Evolutionary conservation across 2,797 vertebrate genomes (phyloP), one percentile per base, ranked within the genome.

Genomic region (Aulostomus chinensis): DNA sequence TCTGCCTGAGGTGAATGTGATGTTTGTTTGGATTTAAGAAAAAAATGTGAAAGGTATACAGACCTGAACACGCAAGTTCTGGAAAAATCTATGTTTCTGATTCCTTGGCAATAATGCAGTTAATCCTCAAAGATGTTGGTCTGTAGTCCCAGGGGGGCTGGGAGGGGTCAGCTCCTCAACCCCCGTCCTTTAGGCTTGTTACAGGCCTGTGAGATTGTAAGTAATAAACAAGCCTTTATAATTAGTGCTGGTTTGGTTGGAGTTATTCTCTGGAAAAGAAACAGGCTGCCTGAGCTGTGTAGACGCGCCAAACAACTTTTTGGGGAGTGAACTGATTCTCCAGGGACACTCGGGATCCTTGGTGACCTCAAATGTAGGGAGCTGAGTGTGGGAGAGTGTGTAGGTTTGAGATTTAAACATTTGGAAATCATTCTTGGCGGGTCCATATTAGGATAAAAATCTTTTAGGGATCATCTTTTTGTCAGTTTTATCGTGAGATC

Each of bases 221-320:
- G 71, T 17, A 41, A 68, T 78, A 70, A 76, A 78, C 68, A 80
- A 52, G 49, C 14, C 16, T 4, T 40, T 65, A 36, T 58, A 71
- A 70, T 79, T 77, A 77, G 49, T 62, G 67, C 46, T 42, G 12
- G 12, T 26, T 48, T 39, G 15, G 33, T 46, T 55, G n/a, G 16
- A 41, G 41, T 62, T 8, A 54, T 31, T 68, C 17, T 31, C 16
- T 56, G 58, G n/a, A 61, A 64, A 49, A 29, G 3, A 68, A 57
- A 56, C 21, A 35, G 42, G 58, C 50, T 67, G 58, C 16, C 26
- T 21, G 22, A 15, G n/a, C 12, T 38, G 58, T 12, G 22, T 17
- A 30, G 24, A 25, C n/a, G n/a, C n/a, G 24, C 4, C 10, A 28
- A 22, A 49, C 6, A 12, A 41, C 29, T 9, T 21, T 7, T 39